Percentiles rank a stretch among this genome's conserved stretches.
Evolutionary conservation across 2,113 vertebrate genomes (phyloP).

Genomic region (Arenaria interpres): DNA sequence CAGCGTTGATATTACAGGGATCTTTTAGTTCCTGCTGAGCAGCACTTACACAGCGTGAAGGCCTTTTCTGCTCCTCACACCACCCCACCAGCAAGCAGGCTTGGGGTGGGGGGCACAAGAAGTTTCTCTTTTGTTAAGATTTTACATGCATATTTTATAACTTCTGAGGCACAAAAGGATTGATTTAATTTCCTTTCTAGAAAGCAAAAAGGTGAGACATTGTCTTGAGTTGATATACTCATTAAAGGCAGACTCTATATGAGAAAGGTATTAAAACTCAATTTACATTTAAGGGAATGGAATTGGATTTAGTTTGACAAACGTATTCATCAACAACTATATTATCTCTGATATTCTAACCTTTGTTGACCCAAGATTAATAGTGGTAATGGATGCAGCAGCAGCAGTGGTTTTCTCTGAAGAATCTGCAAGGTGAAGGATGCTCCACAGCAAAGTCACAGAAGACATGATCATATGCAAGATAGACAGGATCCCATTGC

Average conservation of each 20-base stretch:
- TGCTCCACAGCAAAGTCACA: slow-evolving; percentile 93
- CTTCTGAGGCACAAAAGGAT: not conserved
- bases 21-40: not conserved
- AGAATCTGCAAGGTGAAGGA: slow-evolving; percentile 90
- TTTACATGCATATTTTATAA: not conserved
- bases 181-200: not conserved
- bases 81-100: not conserved
- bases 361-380: slow-evolving; percentile 98
- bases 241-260: not conserved
- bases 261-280: not conserved
- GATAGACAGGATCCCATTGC: slow-evolving; percentile 93
- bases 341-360: slow-evolving; percentile 64
- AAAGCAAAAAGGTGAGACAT: not conserved
- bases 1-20: not conserved
- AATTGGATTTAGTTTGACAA: not conserved
- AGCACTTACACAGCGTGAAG: not conserved
- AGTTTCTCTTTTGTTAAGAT: not conserved
- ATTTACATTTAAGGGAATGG: not conserved
- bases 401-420: slow-evolving; percentile 85
- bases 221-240: not conserved
- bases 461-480: slow-evolving; percentile 98
- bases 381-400: slow-evolving; percentile 89
- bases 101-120: not conserved
- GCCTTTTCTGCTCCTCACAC: not conserved
- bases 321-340: not conserved